These are phyloP conservation scores for Ferrisia virgata DNA, from an alignment of 2,888 invertebrate genomes.

Conservation along the genomic window DNA sequence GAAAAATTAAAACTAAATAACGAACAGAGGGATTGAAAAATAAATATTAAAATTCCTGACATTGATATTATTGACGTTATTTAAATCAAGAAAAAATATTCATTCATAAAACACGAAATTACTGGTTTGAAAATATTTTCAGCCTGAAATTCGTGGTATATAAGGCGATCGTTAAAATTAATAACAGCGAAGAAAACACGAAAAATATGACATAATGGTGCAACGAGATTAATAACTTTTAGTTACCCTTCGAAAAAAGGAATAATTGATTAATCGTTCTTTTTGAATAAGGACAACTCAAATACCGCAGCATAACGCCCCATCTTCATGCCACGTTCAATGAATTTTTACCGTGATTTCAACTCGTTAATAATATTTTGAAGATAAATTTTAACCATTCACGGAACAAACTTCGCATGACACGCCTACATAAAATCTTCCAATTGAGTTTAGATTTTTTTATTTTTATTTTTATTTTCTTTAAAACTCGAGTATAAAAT, in stretches of 20 bases:
- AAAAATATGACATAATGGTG: conserved; percentile 22
- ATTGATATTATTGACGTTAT: neutral
- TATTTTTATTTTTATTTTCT: too few species aligned
- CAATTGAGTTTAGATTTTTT: too few species aligned
- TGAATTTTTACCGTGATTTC: conserved; percentile 18
- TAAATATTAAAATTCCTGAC: neutral
- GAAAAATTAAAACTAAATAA: conserved; percentile 52
- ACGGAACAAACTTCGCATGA: neutral
- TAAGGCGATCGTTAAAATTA: conserved; percentile 1
- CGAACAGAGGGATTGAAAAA: neutral
- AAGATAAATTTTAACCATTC: conserved; percentile 4
- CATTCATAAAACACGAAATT: neutral
- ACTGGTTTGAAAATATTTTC: neutral
- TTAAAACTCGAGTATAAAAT: too few species aligned
- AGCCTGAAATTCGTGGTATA: neutral
- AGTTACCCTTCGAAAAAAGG: neutral
- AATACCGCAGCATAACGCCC: neutral
- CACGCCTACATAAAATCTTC: neutral
- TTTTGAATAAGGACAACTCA: neutral
- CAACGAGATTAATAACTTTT: conserved; percentile 28
- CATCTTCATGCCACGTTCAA: neutral
- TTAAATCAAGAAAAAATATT: neutral
- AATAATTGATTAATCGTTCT: conserved; percentile 28
- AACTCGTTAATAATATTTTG: neutral
- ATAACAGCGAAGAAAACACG: neutral